Evolutionary conservation across 2,113 vertebrate species (phyloP), one percentile per base, ranked within the genome.

Genomic region (Psettodes erumei): DNA sequence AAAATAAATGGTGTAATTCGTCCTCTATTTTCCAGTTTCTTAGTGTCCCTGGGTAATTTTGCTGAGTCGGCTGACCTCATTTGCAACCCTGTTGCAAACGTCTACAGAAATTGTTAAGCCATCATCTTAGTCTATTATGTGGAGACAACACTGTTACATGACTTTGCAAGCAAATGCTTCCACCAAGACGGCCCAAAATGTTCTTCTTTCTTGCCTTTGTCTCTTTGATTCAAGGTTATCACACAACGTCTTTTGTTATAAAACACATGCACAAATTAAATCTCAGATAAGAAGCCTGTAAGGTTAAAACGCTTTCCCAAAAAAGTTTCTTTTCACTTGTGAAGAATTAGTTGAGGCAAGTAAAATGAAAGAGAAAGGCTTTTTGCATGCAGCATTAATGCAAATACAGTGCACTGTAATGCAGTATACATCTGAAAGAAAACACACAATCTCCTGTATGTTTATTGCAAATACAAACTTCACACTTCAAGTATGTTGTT

Each of bases 21-120:
- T 50, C 21, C 28, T 23, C 27, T 69, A 21, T 58, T 68, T 73
- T 71, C 40, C 30, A 15, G 51, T 56, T 79, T 60, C 6, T 48
- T 40, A 42, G 28, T 28, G 35, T 81, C 38, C 68, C 43, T 61
- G 45, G 66, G 60, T 32, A 50, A 6, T 48, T 45, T 64, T 30
- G 11, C 62, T 65, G 4, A 45, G 56, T 25, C 43, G 77, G 67
- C 43, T 75, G 70, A 83, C 73, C 78, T 84, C 64, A 78, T 86
- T 72, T 81, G 71, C 65, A 77, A 81, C 65, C 73, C 59, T 19
- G n/a, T 43, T 70, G 53, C 59, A 66, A 71, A 63, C 35, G 6
- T 79, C 42, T 58, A 53, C 42, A 56, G 37, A 58, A 85, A 43
- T 51, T 62, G 19, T 61, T 38, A 38, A 66, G 54, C 19, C 21